Evolutionary conservation across 2,113 vertebrate species (phyloP), one percentile per base, ranked within the genome.

Genomic region (Mirza zaza): DNA sequence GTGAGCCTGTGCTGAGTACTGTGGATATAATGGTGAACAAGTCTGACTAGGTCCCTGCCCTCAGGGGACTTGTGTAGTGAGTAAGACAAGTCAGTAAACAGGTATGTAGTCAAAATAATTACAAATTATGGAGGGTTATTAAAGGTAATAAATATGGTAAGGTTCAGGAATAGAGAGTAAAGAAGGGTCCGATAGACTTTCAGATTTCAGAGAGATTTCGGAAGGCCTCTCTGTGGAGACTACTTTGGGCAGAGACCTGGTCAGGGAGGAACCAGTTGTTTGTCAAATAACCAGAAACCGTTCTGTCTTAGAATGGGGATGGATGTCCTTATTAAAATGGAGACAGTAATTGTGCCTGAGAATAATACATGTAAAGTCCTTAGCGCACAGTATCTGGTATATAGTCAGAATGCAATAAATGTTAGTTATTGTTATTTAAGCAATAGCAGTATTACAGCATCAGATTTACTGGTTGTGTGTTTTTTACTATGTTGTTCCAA

Each of bases 271-370:
- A 93, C 12, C 36, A 34, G 4, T 80, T 75, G 45, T 79, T 95
- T 85, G 59, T 55, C 77, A 87, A 91, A 18, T 88, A 59, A 91
- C 67, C 14, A 76, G 20, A 77, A 84, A 88, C 59, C 73, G 9
- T 87, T 95, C 25, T 82, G 55, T 90, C 70, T 92, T 94, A 67
- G 95, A 90, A 84, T 97, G 50, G 13, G 21, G 34, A 11, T 97
- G 14, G 36, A 11, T 97, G 14, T 82, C 9, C 20, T 93, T 59
- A 57, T 90, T 97, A 96, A 87, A 94, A 87, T 84, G 50, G 71
- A 67, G 39, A 39, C 12, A 87, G 3, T 76, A 45, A 63, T 63
- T 70, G 39, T 83, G 48, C 21, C 67, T 91, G 77, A 92, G n/a
- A 71, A 65, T 71, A 65, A 70, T 55, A 52, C 11, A 57, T 45